Base-by-base conservation (phyloP, 2,888 invertebrate species). In the Lithophane semibrunnea region DNA sequence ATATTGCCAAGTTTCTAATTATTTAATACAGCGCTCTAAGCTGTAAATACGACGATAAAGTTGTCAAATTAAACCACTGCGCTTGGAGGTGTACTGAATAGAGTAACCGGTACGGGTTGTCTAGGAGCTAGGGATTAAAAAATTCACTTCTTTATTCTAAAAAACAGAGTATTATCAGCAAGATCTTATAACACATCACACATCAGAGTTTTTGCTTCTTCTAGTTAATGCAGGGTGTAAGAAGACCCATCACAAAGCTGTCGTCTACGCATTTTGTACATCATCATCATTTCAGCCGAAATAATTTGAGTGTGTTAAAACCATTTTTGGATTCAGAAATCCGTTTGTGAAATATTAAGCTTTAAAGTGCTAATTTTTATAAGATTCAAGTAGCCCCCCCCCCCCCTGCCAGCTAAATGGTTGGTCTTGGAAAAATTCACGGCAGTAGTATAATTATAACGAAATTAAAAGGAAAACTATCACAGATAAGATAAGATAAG, bases 31-130 rank as follows among this genome's bases (percentile, higher is more conserved):
- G 52, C 60, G 21, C 24, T 73, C 16, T 24, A 18, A 56, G 63
- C 70, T 64, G 58, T 64, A 72, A 76, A 78, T 56, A 68, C 63
- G 65, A 76, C 56, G 58, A 71, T 86, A 75, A 78, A 82, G 24
- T 80, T 80, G 65, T 76, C 58, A 69, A 80, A 82, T 67, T 78
- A 78, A 82, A 82, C 76, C 73, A 77, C 60, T 58, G 44, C 52
- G 44, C 61, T 64, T 69, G 52, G 24, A 37, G 10, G 44, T n/a
- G 37, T 80, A 69, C 54, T 80, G 21, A 80, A 60, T 69, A 21
- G 47, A 37, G 47, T 21, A 63, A 56, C 47, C 18, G 13, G 16
- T 16, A 58, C 12, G 9, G 2, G 21, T 69, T 3, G 58, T 58
- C 2, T 12, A 65, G 16, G 79, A 78, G 79, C 58, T 72, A 37